Evolutionary conservation across 2,797 vertebrate genomes (phyloP).

Genomic region (Otus scops): DNA sequence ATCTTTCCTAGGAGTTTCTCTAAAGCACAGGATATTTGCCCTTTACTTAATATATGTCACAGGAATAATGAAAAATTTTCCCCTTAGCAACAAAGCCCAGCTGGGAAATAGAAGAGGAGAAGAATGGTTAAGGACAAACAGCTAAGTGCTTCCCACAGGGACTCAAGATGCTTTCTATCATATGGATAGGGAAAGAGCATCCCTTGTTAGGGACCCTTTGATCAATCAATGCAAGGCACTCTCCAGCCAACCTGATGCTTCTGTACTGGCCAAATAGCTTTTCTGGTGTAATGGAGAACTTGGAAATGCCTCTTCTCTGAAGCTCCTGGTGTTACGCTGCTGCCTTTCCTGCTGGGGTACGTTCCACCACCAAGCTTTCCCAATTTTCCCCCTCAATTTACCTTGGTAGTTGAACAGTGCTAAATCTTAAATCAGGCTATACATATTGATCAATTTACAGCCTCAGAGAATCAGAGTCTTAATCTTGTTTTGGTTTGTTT

Average conservation of each 20-base stretch:
- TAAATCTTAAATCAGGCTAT: not conserved
- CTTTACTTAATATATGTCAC: not conserved
- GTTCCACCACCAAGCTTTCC: not conserved
- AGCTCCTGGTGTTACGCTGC: accelerated
- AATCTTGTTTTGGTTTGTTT: not conserved
- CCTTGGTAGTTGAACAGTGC: not conserved
- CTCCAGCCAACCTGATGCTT: not conserved
- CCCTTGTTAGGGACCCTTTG: not conserved
- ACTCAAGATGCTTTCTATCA: not conserved
- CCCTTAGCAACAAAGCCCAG: not conserved
- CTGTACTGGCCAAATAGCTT: not conserved
- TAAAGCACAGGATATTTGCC: not conserved
- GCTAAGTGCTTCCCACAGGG: not conserved
- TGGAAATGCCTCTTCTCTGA: not conserved
- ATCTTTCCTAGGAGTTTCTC: not conserved
- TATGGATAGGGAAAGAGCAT: not conserved
- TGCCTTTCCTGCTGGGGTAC: not conserved
- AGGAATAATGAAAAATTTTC: not conserved
- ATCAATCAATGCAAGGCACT: not conserved
- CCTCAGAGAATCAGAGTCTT: not conserved
- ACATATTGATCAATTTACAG: not conserved
- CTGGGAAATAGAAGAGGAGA: not conserved
- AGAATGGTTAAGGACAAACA: not conserved
- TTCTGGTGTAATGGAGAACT: accelerated
- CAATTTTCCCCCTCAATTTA: not conserved